phyloP scores from a whole-genome alignment of 2,888 invertebrate species.

The Omphaloscelis lunosa region DNA sequence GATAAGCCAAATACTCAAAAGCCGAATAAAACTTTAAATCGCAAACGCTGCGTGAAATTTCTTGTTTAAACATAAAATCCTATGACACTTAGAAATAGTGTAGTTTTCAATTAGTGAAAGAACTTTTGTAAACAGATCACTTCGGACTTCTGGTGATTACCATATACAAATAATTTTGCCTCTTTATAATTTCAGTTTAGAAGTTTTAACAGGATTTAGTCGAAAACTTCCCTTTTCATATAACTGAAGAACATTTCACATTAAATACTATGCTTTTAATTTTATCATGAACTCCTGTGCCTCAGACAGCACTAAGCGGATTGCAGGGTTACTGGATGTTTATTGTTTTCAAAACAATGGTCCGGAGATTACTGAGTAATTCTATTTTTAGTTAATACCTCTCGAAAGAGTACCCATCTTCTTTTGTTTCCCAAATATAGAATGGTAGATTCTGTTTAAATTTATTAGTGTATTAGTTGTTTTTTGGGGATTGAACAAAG shows the following conservation, averaged over 20 bases:
- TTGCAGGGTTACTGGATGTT: conserved; percentile 70
- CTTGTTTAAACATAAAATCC: background rate
- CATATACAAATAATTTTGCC: background rate
- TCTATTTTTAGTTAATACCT: conserved; percentile 68
- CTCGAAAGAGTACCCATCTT: conserved; percentile 6
- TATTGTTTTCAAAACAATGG: conserved; percentile 75
- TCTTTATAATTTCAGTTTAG: background rate
- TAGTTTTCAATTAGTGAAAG: background rate
- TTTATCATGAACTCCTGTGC: conserved; percentile 37
- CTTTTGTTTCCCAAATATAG: conserved; percentile 31
- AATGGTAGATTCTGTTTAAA: conserved; percentile 21
- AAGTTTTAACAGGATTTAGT: too few relatives aligned
- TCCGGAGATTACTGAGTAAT: conserved; percentile 68
- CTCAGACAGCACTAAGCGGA: conserved; percentile 69
- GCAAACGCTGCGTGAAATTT: background rate
- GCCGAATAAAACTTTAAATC: background rate
- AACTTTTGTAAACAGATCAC: background rate
- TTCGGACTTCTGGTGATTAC: background rate
- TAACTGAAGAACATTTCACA: background rate
- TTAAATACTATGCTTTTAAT: conserved; percentile 11
- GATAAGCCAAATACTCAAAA: background rate
- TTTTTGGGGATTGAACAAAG: background rate
- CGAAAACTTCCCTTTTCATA: background rate
- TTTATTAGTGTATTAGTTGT: conserved; percentile 21
- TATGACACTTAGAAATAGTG: background rate